Evolutionary conservation across 2,888 invertebrate species (phyloP).

Genomic region (Parelbella ahira): DNA sequence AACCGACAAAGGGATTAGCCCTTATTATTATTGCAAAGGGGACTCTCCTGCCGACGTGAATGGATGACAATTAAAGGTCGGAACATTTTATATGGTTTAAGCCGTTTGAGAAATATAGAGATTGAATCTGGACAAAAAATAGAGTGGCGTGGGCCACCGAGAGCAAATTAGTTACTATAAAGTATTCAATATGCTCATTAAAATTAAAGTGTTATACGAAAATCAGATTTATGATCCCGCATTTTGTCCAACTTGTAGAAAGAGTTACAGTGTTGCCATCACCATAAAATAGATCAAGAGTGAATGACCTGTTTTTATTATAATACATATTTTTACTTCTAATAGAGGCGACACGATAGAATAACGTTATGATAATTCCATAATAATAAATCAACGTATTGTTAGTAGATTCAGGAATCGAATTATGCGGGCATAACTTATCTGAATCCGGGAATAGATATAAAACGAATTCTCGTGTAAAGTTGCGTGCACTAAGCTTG

Average conservation of each 20-base stretch:
- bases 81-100: slow-evolving; percentile 1
- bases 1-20: slow-evolving; percentile 15
- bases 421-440: slow-evolving; percentile 6
- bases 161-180: too few relatives aligned
- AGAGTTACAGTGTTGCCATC: slow-evolving; percentile 25
- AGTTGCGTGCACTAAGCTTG: slow-evolving; percentile 32
- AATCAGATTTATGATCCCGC: slow-evolving; percentile 11
- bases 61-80: slow-evolving; percentile 5
- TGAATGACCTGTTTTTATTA: slow-evolving; percentile 64
- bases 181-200: too few relatives aligned
- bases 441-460: too few relatives aligned
- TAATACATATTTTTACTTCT: slow-evolving; percentile 44
- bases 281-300: slow-evolving; percentile 50
- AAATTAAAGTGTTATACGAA: slow-evolving; percentile 1
- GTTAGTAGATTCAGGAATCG: slow-evolving; percentile 14
- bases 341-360: slow-evolving; percentile 44
- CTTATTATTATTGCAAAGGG: slow-evolving; percentile 14
- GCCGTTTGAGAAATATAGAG: background rate
- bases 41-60: background rate
- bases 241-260: slow-evolving; percentile 17
- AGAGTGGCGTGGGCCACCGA: too few relatives aligned
- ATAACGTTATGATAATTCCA: slow-evolving; percentile 43
- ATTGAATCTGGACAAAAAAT: background rate
- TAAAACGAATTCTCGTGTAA: too few relatives aligned
- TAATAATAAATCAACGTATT: slow-evolving; percentile 20